Base-by-base conservation (phyloP, 2,888 invertebrate genomes). In the Cantharis rustica region DNA sequence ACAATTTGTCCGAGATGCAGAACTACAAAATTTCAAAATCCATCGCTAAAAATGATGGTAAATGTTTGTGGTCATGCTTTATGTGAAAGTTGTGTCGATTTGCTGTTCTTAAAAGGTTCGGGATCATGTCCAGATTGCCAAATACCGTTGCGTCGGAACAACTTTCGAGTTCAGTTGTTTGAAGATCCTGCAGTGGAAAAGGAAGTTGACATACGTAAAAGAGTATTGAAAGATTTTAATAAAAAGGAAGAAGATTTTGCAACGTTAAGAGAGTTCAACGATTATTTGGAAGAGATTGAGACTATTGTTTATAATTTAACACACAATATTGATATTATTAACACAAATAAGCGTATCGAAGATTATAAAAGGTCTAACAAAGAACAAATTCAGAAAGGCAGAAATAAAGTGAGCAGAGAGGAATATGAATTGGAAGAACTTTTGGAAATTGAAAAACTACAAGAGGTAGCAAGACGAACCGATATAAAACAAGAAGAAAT, bases 11-110 rank as follows among this genome's bases (percentile, higher is more conserved):
- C 98, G 79, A 93, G 98, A 88, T 99, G 99, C 89, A 97, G 98
- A 91, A 98, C 98, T 61, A 97, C 94, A 69, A 98, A 98, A 89
- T 98, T 98, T 87, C 93, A 98, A 88, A 99, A 99, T 90, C 98
- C 98, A 47, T 96, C 96, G 0, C 89, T 99, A 73, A 98, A 98
- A 87, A 92, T 99, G 90, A 95, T 99, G 96, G 98, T 99, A 79
- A 99, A 99, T 88, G 94, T 97, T 74, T 99, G 99, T 89, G 99
- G 99, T 27, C 99, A 99, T 90, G 95, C 97, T 61, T 90, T 99
- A 83, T 99, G 99, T 89, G 98, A 98, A 89, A 98, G 95, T 86
- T 99, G 99, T 89, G 98, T 99, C 47, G 98, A 98, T 87, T 90
- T 98, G 79, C 89, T 99, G 27, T 99, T 99, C 89, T 91, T 98